Evolutionary conservation across 2,113 vertebrate genomes (phyloP).

Genomic region (Paramormyrops kingsleyae): DNA sequence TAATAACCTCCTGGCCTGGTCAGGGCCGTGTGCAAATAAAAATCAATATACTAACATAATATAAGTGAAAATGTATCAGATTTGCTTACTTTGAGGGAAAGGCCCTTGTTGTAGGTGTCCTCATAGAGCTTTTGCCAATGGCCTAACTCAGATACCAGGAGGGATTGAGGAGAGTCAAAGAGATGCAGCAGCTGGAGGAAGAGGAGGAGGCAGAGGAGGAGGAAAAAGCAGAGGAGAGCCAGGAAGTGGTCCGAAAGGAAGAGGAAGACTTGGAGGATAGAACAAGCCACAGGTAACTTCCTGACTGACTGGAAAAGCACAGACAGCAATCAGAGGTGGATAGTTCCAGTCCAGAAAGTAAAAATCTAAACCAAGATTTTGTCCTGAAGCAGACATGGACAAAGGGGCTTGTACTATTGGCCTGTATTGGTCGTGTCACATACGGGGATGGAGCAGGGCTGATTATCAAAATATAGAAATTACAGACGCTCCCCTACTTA

Average conservation of each 20-base stretch:
- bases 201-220: constrained; percentile 44
- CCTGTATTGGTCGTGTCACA: background rate
- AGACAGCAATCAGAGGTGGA: background rate
- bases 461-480: background rate
- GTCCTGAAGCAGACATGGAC: background rate
- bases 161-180: constrained; percentile 54
- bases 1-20: background rate
- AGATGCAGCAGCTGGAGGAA: constrained; percentile 44
- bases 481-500: background rate
- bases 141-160: constrained; percentile 50
- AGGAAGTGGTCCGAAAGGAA: constrained; percentile 22
- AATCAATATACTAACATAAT: background rate
- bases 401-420: background rate
- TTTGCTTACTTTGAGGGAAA: background rate
- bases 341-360: background rate
- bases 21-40: background rate
- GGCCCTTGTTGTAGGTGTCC: background rate
- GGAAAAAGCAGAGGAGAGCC: constrained; percentile 45
- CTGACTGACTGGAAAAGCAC: background rate
- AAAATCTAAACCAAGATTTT: background rate
- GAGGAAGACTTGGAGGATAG: background rate
- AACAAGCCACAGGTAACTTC: constrained; percentile 48
- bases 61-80: background rate
- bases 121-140: background rate
- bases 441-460: background rate